Evolutionary conservation across 2,797 vertebrate species (phyloP).

Genomic region (Falco cherrug): DNA sequence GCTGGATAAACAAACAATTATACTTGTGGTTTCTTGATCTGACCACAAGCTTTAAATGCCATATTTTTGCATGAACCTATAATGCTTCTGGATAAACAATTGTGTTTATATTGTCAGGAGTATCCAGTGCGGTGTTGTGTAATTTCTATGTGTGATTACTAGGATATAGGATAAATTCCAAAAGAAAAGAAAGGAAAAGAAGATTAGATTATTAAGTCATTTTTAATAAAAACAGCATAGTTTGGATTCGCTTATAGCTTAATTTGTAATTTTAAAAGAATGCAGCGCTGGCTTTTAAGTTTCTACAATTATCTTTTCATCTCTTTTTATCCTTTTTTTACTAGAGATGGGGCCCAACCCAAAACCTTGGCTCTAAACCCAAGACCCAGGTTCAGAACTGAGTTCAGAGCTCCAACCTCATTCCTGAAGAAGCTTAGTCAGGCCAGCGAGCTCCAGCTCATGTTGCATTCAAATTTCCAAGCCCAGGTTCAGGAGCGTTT

Average conservation of each 20-base stretch:
- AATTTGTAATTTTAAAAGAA: constrained; percentile 75
- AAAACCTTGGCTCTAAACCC: constrained; percentile 48
- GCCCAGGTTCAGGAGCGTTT: background rate
- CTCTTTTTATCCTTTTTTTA: constrained; percentile 49
- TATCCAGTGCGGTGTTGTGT: constrained; percentile 51
- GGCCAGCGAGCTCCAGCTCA: background rate
- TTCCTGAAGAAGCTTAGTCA: background rate
- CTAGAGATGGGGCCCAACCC: constrained; percentile 36
- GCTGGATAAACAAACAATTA: constrained; percentile 82
- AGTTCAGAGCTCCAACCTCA: background rate
- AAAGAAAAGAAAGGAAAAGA: constrained; percentile 70
- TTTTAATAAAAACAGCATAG: constrained; percentile 75
- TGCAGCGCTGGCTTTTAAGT: constrained; percentile 53
- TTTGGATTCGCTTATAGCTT: constrained; percentile 72
- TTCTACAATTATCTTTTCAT: constrained; percentile 70
- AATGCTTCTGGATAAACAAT: constrained; percentile 82
- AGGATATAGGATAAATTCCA: constrained; percentile 68
- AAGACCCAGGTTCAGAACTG: constrained; percentile 29
- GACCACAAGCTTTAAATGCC: constrained; percentile 82
- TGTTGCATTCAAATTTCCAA: background rate
- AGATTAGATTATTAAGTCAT: constrained; percentile 73
- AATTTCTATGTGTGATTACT: constrained; percentile 74
- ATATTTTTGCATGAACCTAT: constrained; percentile 80
- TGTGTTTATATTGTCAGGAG: constrained; percentile 74
- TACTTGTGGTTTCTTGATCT: constrained; percentile 82